Base-by-base conservation (phyloP, 1,140 invertebrate genomes). In the Eupeodes corollae region DNA sequence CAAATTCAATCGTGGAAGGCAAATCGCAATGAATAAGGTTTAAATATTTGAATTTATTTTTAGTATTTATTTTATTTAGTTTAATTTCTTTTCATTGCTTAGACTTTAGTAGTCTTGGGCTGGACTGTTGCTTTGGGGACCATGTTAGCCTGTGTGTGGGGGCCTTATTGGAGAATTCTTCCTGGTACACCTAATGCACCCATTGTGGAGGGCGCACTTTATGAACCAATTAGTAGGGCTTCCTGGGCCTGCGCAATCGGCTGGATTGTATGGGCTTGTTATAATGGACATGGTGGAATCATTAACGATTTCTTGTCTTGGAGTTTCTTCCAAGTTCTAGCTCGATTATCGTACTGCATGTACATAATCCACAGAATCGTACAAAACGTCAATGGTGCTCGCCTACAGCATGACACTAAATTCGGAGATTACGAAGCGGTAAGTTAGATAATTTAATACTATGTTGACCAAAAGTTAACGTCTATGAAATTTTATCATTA, bases 241-340 rank as follows among this genome's bases (percentile, higher is more conserved):
- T 73, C 76, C 0, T 85, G 82, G 82, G 75, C 78, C 37, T 61
- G 79, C 12, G 72, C 75, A 2, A 79, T 79, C 40, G 78, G 79
- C 0, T 86, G 84, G 83, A 70, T 85, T 33, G 72, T 86, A 6
- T 71, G 83, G 51, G 80, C 79, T 1, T 84, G 83, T 55, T 74
- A 79, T 46, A 83, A 82, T 46, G 78, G 80, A 10, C 80, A 83
- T 59, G 80, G 80, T 73, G 79, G 78, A 43, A 61, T 75, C 12
- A 53, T 81, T 12, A 75, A 74, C 33, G 79, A 75, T 52, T 70
- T 84, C 49, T 63, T 83, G 16, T 76, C 73, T 2, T 82, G 79
- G 79, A 71, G 75, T 55, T 74, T 76, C 52, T 74, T 82, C 44
- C 73, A 77, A 3, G 77, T 79, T 14, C 68, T 85, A 34, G 77